phyloP scores from a whole-genome alignment of 2,888 invertebrate species.

The Andrena chrysosceles region DNA sequence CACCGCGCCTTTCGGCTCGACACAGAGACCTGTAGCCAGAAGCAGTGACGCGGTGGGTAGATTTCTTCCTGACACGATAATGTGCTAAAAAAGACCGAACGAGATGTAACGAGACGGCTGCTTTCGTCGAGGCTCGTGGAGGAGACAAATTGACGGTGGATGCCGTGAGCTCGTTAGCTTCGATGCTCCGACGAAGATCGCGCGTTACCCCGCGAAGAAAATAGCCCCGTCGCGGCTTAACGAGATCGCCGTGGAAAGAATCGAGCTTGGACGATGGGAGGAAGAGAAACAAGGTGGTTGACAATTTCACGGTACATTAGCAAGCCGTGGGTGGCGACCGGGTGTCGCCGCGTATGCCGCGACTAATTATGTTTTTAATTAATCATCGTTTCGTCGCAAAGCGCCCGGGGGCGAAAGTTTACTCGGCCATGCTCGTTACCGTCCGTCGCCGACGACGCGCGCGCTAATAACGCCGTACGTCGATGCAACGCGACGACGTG shows the following conservation, averaged over 20 bases:
- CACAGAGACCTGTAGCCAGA: background rate
- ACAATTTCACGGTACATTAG: conserved; percentile 84
- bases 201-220: conserved; percentile 34
- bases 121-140: background rate
- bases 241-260: conserved; percentile 52
- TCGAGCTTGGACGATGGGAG: conserved; percentile 14
- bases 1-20: background rate
- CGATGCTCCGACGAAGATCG: conserved; percentile 53
- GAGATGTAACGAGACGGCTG: conserved; percentile 28
- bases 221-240: conserved; percentile 55
- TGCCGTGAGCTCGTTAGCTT: conserved; percentile 65
- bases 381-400: conserved; percentile 82
- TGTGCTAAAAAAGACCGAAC: background rate
- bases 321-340: conserved; percentile 74
- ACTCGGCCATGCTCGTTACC: conserved; percentile 79
- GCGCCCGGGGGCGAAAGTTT: conserved; percentile 69
- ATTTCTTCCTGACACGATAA: background rate
- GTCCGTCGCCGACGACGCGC: conserved; percentile 69
- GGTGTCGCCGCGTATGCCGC: conserved; percentile 65
- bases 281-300: conserved; percentile 67
- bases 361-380: conserved; percentile 85
- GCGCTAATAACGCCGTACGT: conserved; percentile 77
- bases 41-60: background rate
- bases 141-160: conserved; percentile 58
- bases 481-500: conserved; percentile 50